Evolutionary conservation across 2,113 vertebrate genomes (phyloP).

Genomic region (Petromus typicus): DNA sequence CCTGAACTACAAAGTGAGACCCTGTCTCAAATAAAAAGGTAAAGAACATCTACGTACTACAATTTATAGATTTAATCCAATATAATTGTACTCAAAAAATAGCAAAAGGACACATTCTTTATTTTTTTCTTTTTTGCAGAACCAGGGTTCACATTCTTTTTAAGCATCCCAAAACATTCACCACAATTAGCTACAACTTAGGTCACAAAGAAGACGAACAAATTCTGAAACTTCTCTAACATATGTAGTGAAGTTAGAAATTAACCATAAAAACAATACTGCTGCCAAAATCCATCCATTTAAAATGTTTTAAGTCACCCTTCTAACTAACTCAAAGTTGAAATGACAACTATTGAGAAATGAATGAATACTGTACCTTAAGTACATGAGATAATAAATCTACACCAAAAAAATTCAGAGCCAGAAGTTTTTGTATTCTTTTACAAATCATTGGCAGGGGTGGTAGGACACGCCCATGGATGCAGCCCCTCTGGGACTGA

Average conservation of each 20-base stretch:
- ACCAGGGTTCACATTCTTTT: background rate
- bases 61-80: background rate
- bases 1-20: too few relatives aligned
- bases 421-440: background rate
- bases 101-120: background rate
- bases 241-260: background rate
- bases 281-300: background rate
- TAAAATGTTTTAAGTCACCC: background rate
- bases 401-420: background rate
- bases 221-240: conserved; percentile 13
- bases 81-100: background rate
- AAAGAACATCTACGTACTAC: background rate
- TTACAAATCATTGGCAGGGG: background rate
- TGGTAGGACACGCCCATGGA: too few relatives aligned
- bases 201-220: background rate
- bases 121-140: background rate
- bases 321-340: background rate
- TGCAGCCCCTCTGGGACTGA: background rate
- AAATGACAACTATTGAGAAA: background rate
- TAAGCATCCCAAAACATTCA: background rate
- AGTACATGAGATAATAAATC: background rate
- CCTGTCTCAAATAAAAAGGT: too few relatives aligned
- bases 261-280: background rate
- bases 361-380: background rate
- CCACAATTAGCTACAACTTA: background rate